phyloP scores from a whole-genome alignment of 1,140 invertebrate species.

The Cydia fagiglandana region DNA sequence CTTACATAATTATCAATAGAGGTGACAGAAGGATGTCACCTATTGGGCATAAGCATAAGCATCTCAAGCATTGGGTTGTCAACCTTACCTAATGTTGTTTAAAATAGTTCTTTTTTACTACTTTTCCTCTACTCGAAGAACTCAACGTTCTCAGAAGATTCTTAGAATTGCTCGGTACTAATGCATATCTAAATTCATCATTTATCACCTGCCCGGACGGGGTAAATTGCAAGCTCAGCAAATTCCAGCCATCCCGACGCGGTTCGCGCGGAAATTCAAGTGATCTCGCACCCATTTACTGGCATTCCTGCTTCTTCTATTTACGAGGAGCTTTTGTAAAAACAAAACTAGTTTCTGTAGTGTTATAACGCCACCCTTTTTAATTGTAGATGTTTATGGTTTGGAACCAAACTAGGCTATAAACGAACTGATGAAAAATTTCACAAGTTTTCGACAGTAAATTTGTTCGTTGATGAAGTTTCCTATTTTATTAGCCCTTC shows the following conservation, averaged over 20 bases:
- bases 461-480: conserved; percentile 10
- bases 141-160: not conserved
- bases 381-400: not conserved
- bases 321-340: conserved; percentile 13
- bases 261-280: conserved; percentile 22
- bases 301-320: conserved; percentile 6
- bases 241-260: not conserved
- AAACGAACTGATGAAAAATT: not conserved
- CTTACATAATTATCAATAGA: no score
- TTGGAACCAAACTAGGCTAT: not conserved
- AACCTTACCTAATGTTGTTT: no score
- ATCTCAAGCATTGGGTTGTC: no score
- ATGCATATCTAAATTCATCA: conserved; percentile 22
- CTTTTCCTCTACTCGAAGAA: not conserved
- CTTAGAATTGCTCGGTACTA: conserved; percentile 1
- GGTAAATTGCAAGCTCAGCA: conserved; percentile 29
- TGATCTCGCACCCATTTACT: conserved; percentile 17
- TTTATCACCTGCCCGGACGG: conserved; percentile 24
- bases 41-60: no score
- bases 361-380: not conserved
- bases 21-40: no score
- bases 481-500: not conserved
- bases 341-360: not conserved
- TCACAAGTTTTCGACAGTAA: not conserved
- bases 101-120: not conserved